These are phyloP conservation scores for Cebuella pygmaea DNA, from an alignment of 2,797 vertebrate genomes.

Conservation along the genomic window DNA sequence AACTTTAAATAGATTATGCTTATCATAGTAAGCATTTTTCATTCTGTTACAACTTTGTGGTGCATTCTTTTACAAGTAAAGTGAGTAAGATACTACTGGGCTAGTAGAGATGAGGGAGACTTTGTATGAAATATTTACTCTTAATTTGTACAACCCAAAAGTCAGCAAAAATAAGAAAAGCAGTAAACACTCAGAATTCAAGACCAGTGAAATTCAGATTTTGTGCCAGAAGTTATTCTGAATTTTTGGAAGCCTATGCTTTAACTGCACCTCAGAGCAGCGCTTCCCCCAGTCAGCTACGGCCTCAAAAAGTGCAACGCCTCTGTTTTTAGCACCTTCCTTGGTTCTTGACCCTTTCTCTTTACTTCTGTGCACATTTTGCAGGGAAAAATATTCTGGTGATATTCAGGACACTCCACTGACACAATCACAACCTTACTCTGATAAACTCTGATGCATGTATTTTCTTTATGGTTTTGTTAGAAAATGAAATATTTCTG, in stretches of 20 bases:
- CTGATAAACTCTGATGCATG: neutral
- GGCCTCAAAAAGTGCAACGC: neutral
- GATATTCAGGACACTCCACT: neutral
- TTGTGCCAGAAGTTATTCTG: neutral
- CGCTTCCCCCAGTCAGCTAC: neutral
- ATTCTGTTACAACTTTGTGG: neutral
- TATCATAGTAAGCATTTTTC: neutral
- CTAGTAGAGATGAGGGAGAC: neutral
- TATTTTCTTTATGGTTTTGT: neutral
- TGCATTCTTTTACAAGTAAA: slow-evolving; percentile 2
- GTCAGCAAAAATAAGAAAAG: neutral
- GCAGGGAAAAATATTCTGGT: neutral
- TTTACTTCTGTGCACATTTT: neutral
- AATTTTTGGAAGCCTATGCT: neutral
- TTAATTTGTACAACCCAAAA: neutral
- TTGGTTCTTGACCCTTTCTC: neutral
- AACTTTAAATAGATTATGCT: neutral
- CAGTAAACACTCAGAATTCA: neutral
- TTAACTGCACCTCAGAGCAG: neutral
- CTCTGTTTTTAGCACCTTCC: neutral
- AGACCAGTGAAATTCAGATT: neutral
- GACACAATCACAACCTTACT: neutral
- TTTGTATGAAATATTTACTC: neutral
- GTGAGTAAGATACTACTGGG: neutral
- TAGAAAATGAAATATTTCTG: neutral